These are phyloP conservation scores for Smittia sp. DNA, from an alignment of 2,888 invertebrate species.

Conservation along the genomic window DNA sequence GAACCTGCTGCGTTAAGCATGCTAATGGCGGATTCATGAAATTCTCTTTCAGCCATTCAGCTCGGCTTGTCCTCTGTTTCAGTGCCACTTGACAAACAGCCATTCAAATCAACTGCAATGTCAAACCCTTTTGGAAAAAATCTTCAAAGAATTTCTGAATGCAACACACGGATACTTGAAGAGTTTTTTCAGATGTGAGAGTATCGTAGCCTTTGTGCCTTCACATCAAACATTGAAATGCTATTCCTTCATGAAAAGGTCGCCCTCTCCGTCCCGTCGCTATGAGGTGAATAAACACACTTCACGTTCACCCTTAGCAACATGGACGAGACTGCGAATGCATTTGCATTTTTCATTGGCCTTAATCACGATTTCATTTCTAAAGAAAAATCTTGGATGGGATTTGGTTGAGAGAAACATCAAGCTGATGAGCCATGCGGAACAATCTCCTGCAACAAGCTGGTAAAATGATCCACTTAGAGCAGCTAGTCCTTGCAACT, in stretches of 20 bases:
- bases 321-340: background rate
- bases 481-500: too few relatives aligned
- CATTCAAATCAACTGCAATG: background rate
- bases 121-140: background rate
- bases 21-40: background rate
- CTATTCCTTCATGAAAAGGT: slow-evolving; percentile 30
- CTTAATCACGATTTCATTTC: background rate
- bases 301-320: background rate
- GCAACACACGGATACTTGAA: slow-evolving; percentile 8
- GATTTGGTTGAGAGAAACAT: too few relatives aligned
- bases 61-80: background rate
- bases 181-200: background rate
- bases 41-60: background rate
- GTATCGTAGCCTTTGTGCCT: background rate
- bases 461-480: too few relatives aligned
- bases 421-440: too few relatives aligned
- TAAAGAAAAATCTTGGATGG: background rate
- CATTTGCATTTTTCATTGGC: slow-evolving; percentile 2
- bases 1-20: too few relatives aligned
- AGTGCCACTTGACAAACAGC: background rate
- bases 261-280: background rate
- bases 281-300: slow-evolving; percentile 14
- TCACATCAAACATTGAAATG: slow-evolving; percentile 30
- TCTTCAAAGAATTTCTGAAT: background rate
- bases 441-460: too few relatives aligned